Conservation (phyloP, 2,888 invertebrate species). For the Theodoxus fluviatilis region DNA sequence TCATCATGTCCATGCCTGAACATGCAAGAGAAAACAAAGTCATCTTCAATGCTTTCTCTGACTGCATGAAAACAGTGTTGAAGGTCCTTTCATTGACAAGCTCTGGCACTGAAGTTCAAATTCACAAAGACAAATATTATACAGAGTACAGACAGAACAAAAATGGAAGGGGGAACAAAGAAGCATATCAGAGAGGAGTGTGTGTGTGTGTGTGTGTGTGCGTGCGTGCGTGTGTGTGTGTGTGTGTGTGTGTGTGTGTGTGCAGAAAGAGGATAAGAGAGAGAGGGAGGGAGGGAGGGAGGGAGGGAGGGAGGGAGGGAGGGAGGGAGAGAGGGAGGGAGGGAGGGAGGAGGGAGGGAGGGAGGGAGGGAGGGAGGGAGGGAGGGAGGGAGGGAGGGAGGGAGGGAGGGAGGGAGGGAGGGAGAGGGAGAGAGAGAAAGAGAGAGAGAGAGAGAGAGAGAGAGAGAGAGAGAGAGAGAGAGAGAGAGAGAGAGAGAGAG, state of each 20-base stretch:
- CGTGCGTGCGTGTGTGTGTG: constrained; percentile 3
- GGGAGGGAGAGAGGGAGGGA: not conserved
- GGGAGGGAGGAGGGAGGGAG: too few relatives aligned
- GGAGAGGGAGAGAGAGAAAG: not conserved
- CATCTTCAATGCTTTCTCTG: too few relatives aligned
- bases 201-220: not conserved
- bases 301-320: not conserved
- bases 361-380: not conserved
- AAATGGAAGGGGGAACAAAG: not conserved
- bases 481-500: not conserved
- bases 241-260: constrained; percentile 12
- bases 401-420: not conserved
- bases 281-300: not conserved
- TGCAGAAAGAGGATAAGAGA: not conserved
- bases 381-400: not conserved
- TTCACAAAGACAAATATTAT: too few relatives aligned
- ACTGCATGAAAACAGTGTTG: too few relatives aligned
- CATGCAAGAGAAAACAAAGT: too few relatives aligned
- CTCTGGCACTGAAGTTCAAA: too few relatives aligned
- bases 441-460: not conserved
- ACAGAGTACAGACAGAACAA: not conserved
- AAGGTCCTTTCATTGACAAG: too few relatives aligned
- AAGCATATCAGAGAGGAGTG: not conserved
- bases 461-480: not conserved
- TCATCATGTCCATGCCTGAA: constrained; percentile 56